Conservation (phyloP, 2,888 invertebrate species). For the Drosophila quinaria region DNA sequence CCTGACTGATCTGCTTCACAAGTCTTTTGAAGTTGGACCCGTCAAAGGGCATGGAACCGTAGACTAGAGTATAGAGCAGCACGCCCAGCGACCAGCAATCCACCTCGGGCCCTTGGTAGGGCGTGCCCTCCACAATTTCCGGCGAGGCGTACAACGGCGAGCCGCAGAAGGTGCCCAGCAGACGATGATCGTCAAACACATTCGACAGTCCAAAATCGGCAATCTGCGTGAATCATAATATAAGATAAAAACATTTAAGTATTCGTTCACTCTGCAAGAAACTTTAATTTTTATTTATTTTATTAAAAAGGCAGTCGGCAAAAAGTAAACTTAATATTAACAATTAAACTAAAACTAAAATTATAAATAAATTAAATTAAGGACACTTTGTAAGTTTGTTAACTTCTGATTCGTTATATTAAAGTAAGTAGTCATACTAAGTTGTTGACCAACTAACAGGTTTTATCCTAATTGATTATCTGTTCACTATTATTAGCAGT, state of each 20-base stretch:
- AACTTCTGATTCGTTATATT: no score
- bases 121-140: conserved; percentile 98
- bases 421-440: no score
- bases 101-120: conserved; percentile 98
- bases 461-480: no score
- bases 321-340: no score
- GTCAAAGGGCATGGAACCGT: conserved; percentile 99
- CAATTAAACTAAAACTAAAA: no score
- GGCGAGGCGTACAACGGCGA: conserved; percentile 98
- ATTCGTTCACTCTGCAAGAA: neutral
- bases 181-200: conserved; percentile 95
- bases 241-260: neutral
- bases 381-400: no score
- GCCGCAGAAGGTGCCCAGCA: conserved; percentile 97
- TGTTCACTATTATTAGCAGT: no score
- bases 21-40: conserved; percentile 99
- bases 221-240: conserved; percentile 88
- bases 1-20: conserved; percentile 98
- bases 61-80: conserved; percentile 98
- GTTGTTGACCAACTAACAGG: no score
- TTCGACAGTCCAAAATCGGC: conserved; percentile 99
- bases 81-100: conserved; percentile 98
- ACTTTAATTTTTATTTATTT: no score
- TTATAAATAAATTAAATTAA: no score
- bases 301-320: no score